A percentile compares a stretch with the other conserved stretches of the same genome.
Evolutionary conservation across 2,888 invertebrate species (phyloP).

Genomic region (Thera britannica): DNA sequence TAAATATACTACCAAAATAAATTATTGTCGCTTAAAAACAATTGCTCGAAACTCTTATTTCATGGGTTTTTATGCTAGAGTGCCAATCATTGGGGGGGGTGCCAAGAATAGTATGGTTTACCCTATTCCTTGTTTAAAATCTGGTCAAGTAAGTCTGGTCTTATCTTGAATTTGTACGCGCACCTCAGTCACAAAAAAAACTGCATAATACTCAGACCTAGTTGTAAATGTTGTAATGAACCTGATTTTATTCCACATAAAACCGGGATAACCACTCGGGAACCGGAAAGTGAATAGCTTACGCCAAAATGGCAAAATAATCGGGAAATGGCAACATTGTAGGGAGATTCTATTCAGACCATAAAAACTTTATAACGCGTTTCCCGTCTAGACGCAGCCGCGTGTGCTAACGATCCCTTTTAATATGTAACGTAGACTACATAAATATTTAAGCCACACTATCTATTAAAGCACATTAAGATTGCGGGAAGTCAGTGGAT

Average conservation of each 20-base stretch:
- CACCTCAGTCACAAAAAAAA: conserved; percentile 1
- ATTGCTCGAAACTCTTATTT: too few species aligned
- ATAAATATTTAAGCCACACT: conserved; percentile 21
- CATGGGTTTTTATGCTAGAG: too few species aligned
- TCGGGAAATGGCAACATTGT: conserved; percentile 34
- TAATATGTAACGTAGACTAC: conserved; percentile 59
- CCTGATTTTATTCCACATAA: conserved; percentile 25
- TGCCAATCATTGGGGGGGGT: too few species aligned
- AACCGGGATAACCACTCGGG: conserved; percentile 23
- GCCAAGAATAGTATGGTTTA: too few species aligned
- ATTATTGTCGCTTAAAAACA: too few species aligned
- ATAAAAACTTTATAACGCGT: conserved; percentile 61
- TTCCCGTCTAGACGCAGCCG: conserved; percentile 72
- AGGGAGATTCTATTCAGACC: conserved; percentile 56
- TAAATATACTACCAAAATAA: too few species aligned
- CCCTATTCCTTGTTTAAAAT: background rate
- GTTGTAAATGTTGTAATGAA: conserved; percentile 20
- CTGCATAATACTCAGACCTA: conserved; percentile 19
- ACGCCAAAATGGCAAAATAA: conserved; percentile 31
- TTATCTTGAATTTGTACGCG: conserved; percentile 8
- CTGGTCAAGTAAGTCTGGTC: background rate
- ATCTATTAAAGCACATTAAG: conserved; percentile 5
- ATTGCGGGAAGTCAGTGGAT: too few species aligned
- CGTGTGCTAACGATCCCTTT: conserved; percentile 62
- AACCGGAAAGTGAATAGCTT: conserved; percentile 28